These are phyloP conservation scores for Australoheros facetus DNA, from an alignment of 2,797 vertebrate species.

Conservation along the genomic window DNA sequence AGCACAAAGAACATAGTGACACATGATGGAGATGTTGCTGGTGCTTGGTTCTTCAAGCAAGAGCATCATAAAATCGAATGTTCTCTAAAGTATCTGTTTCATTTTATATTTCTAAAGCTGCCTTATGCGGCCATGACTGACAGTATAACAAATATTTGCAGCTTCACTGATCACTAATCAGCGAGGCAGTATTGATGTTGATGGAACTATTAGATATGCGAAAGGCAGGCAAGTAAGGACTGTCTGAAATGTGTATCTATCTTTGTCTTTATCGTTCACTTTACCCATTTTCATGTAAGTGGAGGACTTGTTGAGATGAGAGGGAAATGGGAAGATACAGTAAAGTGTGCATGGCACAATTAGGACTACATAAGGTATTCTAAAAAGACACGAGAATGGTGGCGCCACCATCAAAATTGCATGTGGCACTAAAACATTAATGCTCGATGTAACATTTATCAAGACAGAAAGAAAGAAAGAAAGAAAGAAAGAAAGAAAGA, in stretches of 20 bases:
- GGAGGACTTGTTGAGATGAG: neutral
- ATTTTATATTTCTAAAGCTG: conserved; percentile 3
- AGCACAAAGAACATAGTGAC: neutral
- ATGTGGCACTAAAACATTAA: conserved; percentile 77
- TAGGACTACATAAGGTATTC: conserved; percentile 51
- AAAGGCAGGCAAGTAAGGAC: neutral
- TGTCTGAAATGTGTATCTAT: neutral
- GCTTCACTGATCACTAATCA: conserved; percentile 16
- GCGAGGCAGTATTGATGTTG: conserved; percentile 6
- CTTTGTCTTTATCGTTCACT: neutral
- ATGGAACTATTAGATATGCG: conserved; percentile 15
- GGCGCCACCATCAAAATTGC: conserved; percentile 74
- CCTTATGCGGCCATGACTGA: neutral
- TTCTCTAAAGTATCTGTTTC: conserved; percentile 4
- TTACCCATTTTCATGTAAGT: neutral
- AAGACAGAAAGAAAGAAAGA: conserved; percentile 48
- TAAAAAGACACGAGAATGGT: conserved; percentile 58
- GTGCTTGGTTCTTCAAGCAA: neutral
- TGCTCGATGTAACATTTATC: conserved; percentile 78
- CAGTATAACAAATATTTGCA: conserved; percentile 13
- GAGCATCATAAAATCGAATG: neutral
- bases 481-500: conserved; percentile 6
- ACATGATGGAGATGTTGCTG: neutral
- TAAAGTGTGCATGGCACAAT: conserved; percentile 56
- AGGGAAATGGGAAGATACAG: neutral